A percentile compares a stretch with the other conserved stretches of the same genome.
These are phyloP conservation scores for Scalopus aquaticus DNA, from an alignment of 2,113 vertebrate genomes.

Conservation along the genomic window DNA sequence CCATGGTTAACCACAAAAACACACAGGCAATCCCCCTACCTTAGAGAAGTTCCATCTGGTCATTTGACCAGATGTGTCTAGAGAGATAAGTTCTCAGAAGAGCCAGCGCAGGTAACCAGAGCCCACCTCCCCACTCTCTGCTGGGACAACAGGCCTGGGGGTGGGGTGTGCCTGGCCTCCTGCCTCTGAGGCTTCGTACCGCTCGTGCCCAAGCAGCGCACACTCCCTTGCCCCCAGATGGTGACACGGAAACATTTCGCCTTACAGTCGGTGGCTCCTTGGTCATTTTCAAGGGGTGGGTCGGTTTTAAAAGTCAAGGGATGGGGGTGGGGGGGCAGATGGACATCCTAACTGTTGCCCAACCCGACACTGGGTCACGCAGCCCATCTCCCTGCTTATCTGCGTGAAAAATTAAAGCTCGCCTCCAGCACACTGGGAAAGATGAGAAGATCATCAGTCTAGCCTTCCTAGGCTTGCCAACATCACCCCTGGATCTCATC, in stretches of 20 bases:
- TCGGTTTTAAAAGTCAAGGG: background rate
- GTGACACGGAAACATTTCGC: background rate
- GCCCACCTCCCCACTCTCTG: background rate
- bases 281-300: background rate
- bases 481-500: background rate
- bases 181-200: too few relatives aligned
- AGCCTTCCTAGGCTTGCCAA: background rate
- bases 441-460: slow-evolving; percentile 30
- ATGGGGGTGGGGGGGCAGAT: background rate
- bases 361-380: background rate
- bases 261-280: fast-evolving
- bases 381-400: background rate
- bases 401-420: slow-evolving; percentile 29
- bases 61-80: background rate
- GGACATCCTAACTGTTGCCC: background rate
- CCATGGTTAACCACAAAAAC: slow-evolving; percentile 4
- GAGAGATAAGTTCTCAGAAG: slow-evolving; percentile 41
- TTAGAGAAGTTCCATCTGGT: background rate
- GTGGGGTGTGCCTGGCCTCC: background rate
- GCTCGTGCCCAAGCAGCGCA: background rate
- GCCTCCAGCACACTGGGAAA: background rate
- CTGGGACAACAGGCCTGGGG: background rate
- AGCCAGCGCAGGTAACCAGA: background rate
- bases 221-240: background rate
- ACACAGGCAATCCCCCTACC: slow-evolving; percentile 21